Percentiles rank a stretch among this genome's conserved stretches.
These are phyloP conservation scores for Ptilonorhynchus violaceus DNA, from an alignment of 2,113 vertebrate species.

Conservation along the genomic window DNA sequence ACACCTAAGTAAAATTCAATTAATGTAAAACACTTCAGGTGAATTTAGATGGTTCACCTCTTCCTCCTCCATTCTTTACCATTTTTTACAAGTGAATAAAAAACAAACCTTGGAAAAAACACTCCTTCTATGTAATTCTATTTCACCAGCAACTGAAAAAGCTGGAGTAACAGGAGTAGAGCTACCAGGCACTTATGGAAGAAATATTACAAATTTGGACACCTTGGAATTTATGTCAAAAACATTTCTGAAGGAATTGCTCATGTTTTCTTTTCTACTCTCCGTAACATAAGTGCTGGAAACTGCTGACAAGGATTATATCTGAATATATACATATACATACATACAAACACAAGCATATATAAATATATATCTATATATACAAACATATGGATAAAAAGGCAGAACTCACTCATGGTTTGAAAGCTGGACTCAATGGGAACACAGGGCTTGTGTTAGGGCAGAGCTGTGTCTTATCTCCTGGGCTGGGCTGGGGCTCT, in stretches of 20 bases:
- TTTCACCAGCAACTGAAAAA: neutral
- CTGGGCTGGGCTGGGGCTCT: neutral
- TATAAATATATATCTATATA: neutral
- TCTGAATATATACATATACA: neutral
- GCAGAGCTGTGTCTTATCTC: neutral
- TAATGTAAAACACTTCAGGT: neutral
- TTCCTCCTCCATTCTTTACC: neutral
- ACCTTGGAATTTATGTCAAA: neutral
- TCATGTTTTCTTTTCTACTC: neutral
- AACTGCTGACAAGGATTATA: neutral
- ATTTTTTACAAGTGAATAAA: neutral
- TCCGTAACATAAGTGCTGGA: neutral
- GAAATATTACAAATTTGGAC: neutral
- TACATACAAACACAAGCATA: neutral
- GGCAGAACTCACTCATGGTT: neutral
- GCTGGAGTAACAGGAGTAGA: neutral
- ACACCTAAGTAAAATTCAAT: neutral
- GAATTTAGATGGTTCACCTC: neutral
- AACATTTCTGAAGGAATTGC: neutral
- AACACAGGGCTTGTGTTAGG: accelerated
- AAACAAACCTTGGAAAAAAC: neutral
- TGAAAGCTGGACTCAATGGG: neutral
- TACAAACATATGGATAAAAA: neutral
- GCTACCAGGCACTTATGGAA: neutral
- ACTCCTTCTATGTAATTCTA: neutral